Evolutionary conservation across 92 coral and sea anemone species (phyloP).

Genomic region (Muricea muricata): DNA sequence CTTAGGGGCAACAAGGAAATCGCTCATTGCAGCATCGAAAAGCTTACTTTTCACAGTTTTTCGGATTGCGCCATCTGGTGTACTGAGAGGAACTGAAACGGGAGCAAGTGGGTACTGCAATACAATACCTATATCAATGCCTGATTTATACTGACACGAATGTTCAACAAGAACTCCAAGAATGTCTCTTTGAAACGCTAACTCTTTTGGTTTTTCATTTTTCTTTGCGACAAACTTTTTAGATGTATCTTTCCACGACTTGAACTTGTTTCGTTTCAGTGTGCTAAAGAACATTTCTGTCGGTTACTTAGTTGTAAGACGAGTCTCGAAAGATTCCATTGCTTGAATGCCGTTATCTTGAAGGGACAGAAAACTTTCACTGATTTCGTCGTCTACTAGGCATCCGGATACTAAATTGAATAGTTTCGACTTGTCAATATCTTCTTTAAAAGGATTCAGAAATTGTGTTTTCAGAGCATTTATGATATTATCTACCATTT

Average conservation of each 20-base stretch:
- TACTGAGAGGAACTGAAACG: neutral
- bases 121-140: neutral
- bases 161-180: constrained; percentile 6
- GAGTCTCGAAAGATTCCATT: too few species aligned
- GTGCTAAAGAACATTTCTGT: neutral
- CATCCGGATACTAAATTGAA: constrained; percentile 13
- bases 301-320: too few species aligned
- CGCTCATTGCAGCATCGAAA: constrained; percentile 10
- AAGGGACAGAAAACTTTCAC: neutral
- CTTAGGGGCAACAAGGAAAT: neutral
- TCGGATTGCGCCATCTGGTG: constrained; percentile 21
- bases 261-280: neutral
- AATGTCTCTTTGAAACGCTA: constrained; percentile 12
- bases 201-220: neutral
- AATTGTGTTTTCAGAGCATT: constrained; percentile 4
- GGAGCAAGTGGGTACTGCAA: neutral
- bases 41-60: constrained; percentile 17
- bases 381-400: neutral
- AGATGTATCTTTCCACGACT: neutral
- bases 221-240: neutral
- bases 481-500: neutral
- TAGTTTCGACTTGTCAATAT: neutral
- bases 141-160: neutral
- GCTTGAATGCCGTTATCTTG: too few species aligned
- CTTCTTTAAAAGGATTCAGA: neutral